Percentiles rank a stretch among this genome's conserved stretches.
Evolutionary conservation across 2,113 vertebrate species (phyloP).

Genomic region (Panthera leo): DNA sequence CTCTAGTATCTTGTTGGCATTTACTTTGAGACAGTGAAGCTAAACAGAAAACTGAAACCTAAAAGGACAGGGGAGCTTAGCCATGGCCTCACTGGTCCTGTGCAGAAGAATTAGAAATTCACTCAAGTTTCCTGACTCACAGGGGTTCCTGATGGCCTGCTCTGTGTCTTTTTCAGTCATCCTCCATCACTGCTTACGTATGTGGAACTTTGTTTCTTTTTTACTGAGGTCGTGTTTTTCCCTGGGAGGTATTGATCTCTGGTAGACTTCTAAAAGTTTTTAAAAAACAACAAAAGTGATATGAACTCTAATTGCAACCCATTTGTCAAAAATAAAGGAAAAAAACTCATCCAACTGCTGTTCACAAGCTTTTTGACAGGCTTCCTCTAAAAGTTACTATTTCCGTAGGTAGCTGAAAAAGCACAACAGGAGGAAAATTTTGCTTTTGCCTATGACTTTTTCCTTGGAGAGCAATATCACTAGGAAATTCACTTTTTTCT

Average conservation of each 20-base stretch:
- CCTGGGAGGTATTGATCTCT: background rate
- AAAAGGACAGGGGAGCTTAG: background rate
- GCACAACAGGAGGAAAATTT: constrained; percentile 6
- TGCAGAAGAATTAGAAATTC: background rate
- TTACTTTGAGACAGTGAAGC: background rate
- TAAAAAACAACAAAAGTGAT: background rate
- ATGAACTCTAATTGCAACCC: constrained; percentile 44
- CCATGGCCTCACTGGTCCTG: background rate
- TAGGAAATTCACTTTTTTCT: background rate
- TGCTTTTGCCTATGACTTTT: constrained; percentile 12
- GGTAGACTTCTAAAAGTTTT: background rate
- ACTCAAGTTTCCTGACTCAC: background rate
- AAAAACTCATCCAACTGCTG: constrained; percentile 43
- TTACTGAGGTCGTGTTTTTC: background rate
- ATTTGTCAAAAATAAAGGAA: constrained; percentile 51
- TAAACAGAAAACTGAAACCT: background rate
- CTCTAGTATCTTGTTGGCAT: background rate
- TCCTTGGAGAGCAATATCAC: background rate
- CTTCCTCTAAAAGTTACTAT: constrained; percentile 50
- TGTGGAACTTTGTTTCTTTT: background rate
- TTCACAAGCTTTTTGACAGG: constrained; percentile 48
- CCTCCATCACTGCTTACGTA: background rate
- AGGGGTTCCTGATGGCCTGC: background rate
- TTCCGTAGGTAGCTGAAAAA: constrained; percentile 39
- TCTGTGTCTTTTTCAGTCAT: background rate